These are phyloP conservation scores for Nyctalus aviator DNA, from an alignment of 2,797 vertebrate species.

Conservation along the genomic window DNA sequence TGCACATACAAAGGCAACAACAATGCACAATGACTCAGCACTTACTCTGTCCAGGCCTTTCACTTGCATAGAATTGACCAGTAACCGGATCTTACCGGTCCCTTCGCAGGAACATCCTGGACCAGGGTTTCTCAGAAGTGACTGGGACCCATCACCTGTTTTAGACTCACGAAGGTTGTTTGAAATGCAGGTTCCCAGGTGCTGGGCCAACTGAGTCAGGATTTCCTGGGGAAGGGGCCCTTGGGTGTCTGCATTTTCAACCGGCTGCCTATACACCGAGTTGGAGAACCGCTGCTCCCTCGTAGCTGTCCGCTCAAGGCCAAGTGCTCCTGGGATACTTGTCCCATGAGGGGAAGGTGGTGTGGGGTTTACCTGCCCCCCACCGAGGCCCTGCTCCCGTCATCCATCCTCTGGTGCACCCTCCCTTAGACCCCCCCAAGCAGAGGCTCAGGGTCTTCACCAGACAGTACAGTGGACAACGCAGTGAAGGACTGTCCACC, in stretches of 20 bases:
- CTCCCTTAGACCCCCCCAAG: conserved; percentile 74
- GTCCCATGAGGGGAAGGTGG: background rate
- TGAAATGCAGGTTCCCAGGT: conserved; percentile 7
- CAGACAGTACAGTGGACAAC: conserved; percentile 47
- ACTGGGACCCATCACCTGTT: background rate
- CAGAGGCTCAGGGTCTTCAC: conserved; percentile 73
- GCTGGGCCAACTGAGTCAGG: background rate
- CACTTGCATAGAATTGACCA: conserved; percentile 3
- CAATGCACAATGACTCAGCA: background rate
- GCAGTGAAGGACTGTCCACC: conserved; percentile 73
- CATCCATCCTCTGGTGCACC: conserved; percentile 55
- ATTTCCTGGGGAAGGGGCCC: background rate
- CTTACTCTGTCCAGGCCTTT: background rate
- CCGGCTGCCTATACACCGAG: background rate
- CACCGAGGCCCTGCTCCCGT: background rate
- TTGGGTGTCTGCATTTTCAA: background rate
- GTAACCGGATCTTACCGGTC: background rate
- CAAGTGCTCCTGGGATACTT: background rate
- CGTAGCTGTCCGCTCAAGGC: background rate
- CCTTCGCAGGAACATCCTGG: background rate
- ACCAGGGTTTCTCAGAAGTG: background rate
- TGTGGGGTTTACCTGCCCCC: background rate
- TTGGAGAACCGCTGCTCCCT: background rate
- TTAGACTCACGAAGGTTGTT: background rate
- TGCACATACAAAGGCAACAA: no score